Evolutionary conservation across 2,113 vertebrate genomes (phyloP), one percentile per base, ranked within the genome.

Genomic region (Nibea coibor): DNA sequence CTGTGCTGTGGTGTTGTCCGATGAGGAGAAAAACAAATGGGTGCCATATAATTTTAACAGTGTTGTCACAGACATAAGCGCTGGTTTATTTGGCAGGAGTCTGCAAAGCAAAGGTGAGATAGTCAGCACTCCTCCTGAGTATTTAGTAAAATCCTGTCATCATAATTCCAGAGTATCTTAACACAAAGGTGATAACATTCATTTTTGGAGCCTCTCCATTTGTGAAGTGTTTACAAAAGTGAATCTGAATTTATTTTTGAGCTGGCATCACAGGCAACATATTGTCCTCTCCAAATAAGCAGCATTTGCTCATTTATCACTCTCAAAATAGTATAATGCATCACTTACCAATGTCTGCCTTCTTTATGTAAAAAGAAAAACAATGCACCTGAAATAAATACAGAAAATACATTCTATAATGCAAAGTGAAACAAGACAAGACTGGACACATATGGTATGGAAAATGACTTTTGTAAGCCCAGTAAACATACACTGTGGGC

Each of bases 31-130:
- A 56, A 72, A 64, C 57, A 64, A 80, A 75, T 66, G 53, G 54
- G 12, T 54, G 53, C 47, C 45, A 66, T 67, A 54, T 71, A 39
- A 61, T 61, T 59, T 64, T 26, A 72, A 77, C 17, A 68, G 35
- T 59, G 26, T 31, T 64, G 22, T 74, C 65, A 75, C n/a, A 43
- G 26, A 31, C 9, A 28, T 15, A 20, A 45, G 54, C 19, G 16
- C 19, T 7, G 24, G 20, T 65, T 61, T 64, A 35, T 77, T 50
- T 63, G 53, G 53, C 22, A 24, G 51, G 17, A 53, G 45, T 8
- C n/a, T 59, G 19, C 12, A 22, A 35, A 63, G 59, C 12, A 51
- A 62, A n/a, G n/a, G 61, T 39, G n/a, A 1, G 17, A 26, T 11
- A 19, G 51, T 64, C 26, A 65, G n/a, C 31, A 16, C 53, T 43